Evolutionary conservation across 2,113 vertebrate species (phyloP).

Genomic region (Carettochelys insculpta): DNA sequence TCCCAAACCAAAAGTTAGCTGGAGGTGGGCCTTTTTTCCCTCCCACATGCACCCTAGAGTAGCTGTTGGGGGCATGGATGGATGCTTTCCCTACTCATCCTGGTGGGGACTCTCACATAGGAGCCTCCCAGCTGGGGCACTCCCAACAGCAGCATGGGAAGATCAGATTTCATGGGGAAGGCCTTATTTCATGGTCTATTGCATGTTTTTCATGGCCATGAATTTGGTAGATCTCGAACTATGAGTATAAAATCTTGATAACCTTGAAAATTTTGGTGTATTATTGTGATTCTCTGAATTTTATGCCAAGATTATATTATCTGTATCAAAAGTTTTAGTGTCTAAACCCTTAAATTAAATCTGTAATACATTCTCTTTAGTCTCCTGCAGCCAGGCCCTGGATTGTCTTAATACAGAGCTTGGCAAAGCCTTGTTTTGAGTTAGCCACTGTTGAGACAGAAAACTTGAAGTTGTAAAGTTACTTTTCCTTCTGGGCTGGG

Average conservation of each 20-base stretch:
- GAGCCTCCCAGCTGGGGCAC: too few species aligned
- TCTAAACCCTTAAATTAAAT: background rate
- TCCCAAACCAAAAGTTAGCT: too few species aligned
- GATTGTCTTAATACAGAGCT: rapidly evolving
- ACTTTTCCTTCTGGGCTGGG: background rate
- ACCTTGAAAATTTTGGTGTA: background rate
- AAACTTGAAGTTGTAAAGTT: background rate
- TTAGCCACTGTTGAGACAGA: background rate
- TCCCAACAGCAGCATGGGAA: too few species aligned
- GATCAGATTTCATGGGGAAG: too few species aligned
- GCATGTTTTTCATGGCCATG: too few species aligned
- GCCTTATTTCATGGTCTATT: too few species aligned
- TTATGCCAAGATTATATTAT: background rate
- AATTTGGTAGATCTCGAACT: background rate
- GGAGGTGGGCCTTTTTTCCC: too few species aligned
- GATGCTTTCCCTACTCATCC: too few species aligned
- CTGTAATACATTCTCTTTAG: background rate
- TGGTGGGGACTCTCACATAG: too few species aligned
- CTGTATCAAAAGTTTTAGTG: background rate
- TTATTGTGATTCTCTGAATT: rapidly evolving
- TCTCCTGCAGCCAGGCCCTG: background rate
- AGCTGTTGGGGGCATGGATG: too few species aligned
- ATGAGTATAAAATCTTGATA: rapidly evolving
- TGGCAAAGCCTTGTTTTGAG: background rate
- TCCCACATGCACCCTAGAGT: rapidly evolving